Evolutionary conservation across 2,797 vertebrate genomes (phyloP).

Genomic region (Toxotes lorentzi): DNA sequence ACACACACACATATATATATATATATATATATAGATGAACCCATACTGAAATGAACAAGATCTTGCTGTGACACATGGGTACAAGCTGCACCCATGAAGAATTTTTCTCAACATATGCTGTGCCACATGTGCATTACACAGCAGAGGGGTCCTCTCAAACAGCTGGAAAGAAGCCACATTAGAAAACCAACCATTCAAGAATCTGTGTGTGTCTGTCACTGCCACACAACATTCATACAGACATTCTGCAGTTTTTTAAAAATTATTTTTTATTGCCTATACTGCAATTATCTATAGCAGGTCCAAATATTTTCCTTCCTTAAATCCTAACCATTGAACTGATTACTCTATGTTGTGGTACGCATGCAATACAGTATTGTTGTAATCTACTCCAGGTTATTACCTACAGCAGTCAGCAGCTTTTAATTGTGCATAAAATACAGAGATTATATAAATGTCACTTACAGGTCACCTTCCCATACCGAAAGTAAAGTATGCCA

Average conservation of each 20-base stretch:
- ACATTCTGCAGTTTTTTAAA: neutral
- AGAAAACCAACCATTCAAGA: constrained; percentile 31
- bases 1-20: too few species aligned
- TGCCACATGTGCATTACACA: constrained; percentile 22
- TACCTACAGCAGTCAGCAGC: neutral
- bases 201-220: constrained; percentile 9
- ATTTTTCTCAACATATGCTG: constrained; percentile 24
- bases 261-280: neutral
- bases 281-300: neutral
- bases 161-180: constrained; percentile 35
- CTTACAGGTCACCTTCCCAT: neutral
- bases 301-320: neutral
- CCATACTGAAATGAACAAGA: neutral
- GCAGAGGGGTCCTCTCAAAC: constrained; percentile 33
- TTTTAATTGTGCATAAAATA: neutral
- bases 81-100: constrained; percentile 4
- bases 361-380: neutral
- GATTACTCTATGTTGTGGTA: neutral
- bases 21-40: neutral
- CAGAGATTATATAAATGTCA: neutral
- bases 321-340: neutral
- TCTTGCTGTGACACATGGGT: constrained; percentile 27
- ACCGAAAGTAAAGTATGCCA: neutral
- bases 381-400: neutral
- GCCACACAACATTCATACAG: neutral